phyloP scores from a whole-genome alignment of 1,140 invertebrate species.

The Brachystomella parvula region DNA sequence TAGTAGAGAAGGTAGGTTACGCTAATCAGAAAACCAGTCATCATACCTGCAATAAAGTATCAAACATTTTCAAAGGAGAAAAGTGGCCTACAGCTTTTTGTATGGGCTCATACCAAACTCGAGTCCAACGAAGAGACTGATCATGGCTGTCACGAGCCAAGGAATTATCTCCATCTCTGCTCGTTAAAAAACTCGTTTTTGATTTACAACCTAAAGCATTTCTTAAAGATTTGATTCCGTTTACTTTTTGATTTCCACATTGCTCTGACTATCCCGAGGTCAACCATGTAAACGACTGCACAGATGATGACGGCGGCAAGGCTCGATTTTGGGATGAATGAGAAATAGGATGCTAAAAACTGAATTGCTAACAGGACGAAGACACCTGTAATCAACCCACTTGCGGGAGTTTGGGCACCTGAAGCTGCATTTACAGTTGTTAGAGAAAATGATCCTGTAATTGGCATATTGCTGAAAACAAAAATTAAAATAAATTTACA shows the following conservation, averaged over 20 bases:
- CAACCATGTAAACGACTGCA: conserved; percentile 73
- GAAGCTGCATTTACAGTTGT: conserved; percentile 90
- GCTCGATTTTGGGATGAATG: conserved; percentile 68
- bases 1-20: conserved; percentile 80
- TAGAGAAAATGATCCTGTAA: conserved; percentile 82
- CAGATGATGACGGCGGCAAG: conserved; percentile 73
- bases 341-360: conserved; percentile 74
- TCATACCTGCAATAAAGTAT: conserved; percentile 51
- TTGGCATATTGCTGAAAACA: conserved; percentile 62
- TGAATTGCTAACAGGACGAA: conserved; percentile 67
- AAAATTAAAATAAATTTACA: conserved; percentile 71
- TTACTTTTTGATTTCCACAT: conserved; percentile 69
- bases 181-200: conserved; percentile 40
- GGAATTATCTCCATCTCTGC: conserved; percentile 80
- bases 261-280: conserved; percentile 63
- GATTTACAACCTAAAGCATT: not conserved
- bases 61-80: not conserved
- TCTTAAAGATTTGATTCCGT: not conserved
- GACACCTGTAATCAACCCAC: conserved; percentile 54
- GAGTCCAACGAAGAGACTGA: conserved; percentile 68
- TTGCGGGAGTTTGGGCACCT: conserved; percentile 74
- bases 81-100: not conserved
- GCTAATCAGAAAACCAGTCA: conserved; percentile 75
- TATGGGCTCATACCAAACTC: conserved; percentile 54
- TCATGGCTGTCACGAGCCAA: conserved; percentile 68